These are phyloP conservation scores for Meliscaeva auricollis DNA, from an alignment of 2,888 invertebrate genomes.

Conservation along the genomic window DNA sequence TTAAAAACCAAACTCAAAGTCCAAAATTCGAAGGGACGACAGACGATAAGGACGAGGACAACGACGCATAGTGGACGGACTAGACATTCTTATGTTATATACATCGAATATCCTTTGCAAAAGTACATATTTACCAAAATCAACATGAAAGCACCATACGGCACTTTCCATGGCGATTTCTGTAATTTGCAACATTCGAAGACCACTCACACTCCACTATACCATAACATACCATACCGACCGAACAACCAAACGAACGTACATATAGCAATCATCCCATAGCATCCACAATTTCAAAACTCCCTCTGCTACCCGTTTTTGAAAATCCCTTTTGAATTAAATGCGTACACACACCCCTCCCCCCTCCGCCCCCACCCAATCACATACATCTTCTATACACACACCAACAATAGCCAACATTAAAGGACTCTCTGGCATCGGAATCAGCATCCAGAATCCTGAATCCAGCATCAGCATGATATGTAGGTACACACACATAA, in stretches of 20 bases:
- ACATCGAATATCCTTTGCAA: slow-evolving; percentile 35
- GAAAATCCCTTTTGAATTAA: slow-evolving; percentile 74
- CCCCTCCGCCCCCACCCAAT: neutral
- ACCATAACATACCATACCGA: neutral
- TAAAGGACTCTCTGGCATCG: slow-evolving; percentile 41
- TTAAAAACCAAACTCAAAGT: slow-evolving; percentile 71
- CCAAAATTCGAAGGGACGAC: slow-evolving; percentile 31
- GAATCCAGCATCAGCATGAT: slow-evolving; percentile 34
- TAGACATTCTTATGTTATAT: slow-evolving; percentile 69
- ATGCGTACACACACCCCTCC: slow-evolving; percentile 70
- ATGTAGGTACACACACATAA: slow-evolving; percentile 28
- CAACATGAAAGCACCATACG: slow-evolving; percentile 75
- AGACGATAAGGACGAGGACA: neutral
- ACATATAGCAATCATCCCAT: slow-evolving; percentile 55
- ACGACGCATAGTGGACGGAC: slow-evolving; percentile 73
- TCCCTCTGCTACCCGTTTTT: slow-evolving; percentile 36
- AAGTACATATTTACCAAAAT: slow-evolving; percentile 70
- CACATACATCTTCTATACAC: slow-evolving; percentile 29
- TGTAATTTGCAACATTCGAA: slow-evolving; percentile 76
- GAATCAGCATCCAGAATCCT: slow-evolving; percentile 50
- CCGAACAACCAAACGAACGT: neutral
- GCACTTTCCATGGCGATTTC: slow-evolving; percentile 75
- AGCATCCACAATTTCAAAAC: slow-evolving; percentile 15
- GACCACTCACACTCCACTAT: slow-evolving; percentile 63
- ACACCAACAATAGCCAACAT: slow-evolving; percentile 31